Evolutionary conservation across 2,888 invertebrate species (phyloP).

Genomic region (Phorcus lineatus): DNA sequence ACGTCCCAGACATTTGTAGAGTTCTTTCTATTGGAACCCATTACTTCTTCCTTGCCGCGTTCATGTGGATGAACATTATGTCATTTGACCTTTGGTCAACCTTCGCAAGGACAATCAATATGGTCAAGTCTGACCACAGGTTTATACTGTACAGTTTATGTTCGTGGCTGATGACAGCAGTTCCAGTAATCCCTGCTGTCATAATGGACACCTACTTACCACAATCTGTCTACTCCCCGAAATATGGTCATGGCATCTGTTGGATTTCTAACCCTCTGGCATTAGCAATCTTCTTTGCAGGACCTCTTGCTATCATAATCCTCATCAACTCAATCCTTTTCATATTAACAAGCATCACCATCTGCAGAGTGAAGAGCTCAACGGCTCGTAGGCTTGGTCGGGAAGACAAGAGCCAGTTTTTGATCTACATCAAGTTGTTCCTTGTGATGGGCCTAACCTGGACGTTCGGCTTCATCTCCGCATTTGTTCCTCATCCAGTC

Average conservation of each 20-base stretch:
- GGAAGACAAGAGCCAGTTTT: conserved; percentile 30
- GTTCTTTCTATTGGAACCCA: conserved; percentile 33
- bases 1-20: conserved; percentile 28
- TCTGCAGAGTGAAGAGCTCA: conserved; percentile 26
- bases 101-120: conserved; percentile 34
- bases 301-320: conserved; percentile 33
- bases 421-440: conserved; percentile 38
- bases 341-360: conserved; percentile 25
- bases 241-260: conserved; percentile 37
- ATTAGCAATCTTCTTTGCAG: conserved; percentile 37
- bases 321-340: conserved; percentile 32
- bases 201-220: conserved; percentile 31
- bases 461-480: conserved; percentile 40
- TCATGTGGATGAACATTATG: conserved; percentile 46
- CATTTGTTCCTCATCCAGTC: conserved; percentile 25
- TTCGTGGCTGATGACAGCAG: conserved; percentile 26
- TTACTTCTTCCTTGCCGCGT: conserved; percentile 36
- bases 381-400: conserved; percentile 18
- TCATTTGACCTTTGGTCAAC: conserved; percentile 42
- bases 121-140: not conserved
- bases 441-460: conserved; percentile 45
- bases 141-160: conserved; percentile 25
- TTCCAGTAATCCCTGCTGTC: conserved; percentile 27
- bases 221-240: conserved; percentile 27
- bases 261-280: conserved; percentile 39